These are phyloP conservation scores for Sclerurus mexicanus DNA, from an alignment of 2,113 vertebrate species.

Conservation along the genomic window DNA sequence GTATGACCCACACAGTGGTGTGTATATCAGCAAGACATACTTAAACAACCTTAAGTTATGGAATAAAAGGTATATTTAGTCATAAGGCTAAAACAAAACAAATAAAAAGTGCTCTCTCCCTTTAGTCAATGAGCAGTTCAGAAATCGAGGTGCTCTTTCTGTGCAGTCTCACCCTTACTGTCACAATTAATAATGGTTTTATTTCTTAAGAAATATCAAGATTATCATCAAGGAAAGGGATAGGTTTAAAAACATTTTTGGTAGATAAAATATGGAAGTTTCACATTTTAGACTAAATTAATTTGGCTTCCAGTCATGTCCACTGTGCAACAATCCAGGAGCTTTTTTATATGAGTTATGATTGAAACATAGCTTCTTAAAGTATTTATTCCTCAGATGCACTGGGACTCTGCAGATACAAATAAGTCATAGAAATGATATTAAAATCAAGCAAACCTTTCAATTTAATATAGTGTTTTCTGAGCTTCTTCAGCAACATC, in stretches of 20 bases:
- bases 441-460: neutral
- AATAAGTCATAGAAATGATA: neutral
- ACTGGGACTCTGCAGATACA: neutral
- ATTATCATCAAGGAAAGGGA: neutral
- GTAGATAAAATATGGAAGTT: neutral
- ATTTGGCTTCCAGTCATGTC: neutral
- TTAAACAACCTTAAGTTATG: neutral
- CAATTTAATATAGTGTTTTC: neutral
- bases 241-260: neutral
- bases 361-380: neutral
- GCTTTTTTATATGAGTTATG: neutral
- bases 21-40: neutral
- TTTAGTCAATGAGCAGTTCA: neutral
- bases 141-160: neutral
- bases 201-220: neutral
- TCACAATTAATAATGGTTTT: neutral
- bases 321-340: neutral
- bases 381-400: neutral
- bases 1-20: neutral
- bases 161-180: neutral
- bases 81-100: neutral
- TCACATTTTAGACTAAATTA: neutral
- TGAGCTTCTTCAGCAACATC: neutral
- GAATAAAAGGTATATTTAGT: neutral
- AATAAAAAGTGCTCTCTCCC: neutral